Conservation (phyloP, 2,888 invertebrate species). For the Notocelia uddmanniana region DNA sequence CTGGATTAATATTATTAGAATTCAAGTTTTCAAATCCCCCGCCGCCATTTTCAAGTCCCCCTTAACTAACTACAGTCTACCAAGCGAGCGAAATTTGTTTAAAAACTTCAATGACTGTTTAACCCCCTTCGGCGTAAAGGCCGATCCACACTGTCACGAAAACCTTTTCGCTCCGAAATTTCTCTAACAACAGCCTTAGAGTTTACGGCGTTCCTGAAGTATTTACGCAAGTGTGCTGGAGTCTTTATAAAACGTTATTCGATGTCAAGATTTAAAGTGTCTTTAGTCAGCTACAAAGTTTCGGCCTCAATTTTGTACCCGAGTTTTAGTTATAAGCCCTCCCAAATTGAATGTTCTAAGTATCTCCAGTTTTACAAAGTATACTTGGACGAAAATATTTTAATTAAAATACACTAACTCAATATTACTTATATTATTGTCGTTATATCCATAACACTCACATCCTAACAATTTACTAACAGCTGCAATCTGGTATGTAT, state of each 20-base stretch:
- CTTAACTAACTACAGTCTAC: background rate
- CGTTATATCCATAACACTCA: background rate
- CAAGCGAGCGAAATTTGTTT: conserved; percentile 23
- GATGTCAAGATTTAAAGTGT: conserved; percentile 28
- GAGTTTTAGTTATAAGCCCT: conserved; percentile 31
- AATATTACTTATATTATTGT: background rate
- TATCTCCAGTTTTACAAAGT: background rate
- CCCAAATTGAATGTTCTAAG: conserved; percentile 22
- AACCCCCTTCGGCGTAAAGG: conserved; percentile 8
- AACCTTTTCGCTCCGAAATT: background rate
- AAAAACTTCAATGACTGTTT: conserved; percentile 13
- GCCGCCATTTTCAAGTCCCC: conserved; percentile 14
- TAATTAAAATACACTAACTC: background rate
- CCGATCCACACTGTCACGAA: background rate
- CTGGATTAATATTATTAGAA: background rate
- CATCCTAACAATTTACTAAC: background rate
- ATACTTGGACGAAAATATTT: background rate
- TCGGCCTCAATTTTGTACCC: conserved; percentile 6
- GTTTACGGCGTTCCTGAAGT: no score
- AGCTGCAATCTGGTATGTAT: no score
- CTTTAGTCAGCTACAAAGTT: conserved; percentile 28
- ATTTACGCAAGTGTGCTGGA: background rate
- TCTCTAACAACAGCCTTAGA: background rate
- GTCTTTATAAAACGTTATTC: conserved; percentile 14
- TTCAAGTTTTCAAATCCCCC: background rate